Conservation (phyloP, 2,888 invertebrate species). For the Eurytoma adleriae region DNA sequence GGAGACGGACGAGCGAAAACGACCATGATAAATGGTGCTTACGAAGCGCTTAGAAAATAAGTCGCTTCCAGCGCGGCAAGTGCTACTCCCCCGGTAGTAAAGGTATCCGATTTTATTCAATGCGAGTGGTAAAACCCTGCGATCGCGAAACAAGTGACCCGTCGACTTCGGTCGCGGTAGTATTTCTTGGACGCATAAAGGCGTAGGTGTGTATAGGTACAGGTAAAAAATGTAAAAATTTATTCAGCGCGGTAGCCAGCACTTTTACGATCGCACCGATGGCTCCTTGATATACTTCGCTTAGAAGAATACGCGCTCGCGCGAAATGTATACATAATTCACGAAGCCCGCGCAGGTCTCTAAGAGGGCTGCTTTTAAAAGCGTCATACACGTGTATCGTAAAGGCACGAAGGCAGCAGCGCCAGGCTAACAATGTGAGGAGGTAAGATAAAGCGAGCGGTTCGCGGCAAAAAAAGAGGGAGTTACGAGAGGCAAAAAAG, state of each 20-base stretch:
- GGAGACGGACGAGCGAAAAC: no score
- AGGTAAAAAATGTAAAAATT: constrained; percentile 33
- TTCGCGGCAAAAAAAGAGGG: neutral
- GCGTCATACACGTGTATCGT: constrained; percentile 13
- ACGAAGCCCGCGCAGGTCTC: neutral
- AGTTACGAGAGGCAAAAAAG: neutral
- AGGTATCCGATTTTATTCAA: no score
- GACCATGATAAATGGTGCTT: neutral
- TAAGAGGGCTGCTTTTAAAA: no score
- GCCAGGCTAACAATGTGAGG: constrained; percentile 60
- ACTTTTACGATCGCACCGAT: constrained; percentile 39
- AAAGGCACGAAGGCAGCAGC: neutral
- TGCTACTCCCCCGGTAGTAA: no score
- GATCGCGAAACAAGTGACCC: no score
- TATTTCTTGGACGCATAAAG: no score
- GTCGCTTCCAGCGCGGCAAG: no score
- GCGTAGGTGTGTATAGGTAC: no score
- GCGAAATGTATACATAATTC: no score
- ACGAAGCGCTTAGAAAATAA: neutral
- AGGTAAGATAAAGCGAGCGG: constrained; percentile 11
- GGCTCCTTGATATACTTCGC: constrained; percentile 39
- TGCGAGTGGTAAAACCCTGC: no score
- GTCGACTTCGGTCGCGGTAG: no score
- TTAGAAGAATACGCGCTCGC: neutral
- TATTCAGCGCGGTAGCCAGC: constrained; percentile 43